Evolutionary conservation across 2,113 vertebrate species (phyloP).

Genomic region (Odocoileus hemionus): DNA sequence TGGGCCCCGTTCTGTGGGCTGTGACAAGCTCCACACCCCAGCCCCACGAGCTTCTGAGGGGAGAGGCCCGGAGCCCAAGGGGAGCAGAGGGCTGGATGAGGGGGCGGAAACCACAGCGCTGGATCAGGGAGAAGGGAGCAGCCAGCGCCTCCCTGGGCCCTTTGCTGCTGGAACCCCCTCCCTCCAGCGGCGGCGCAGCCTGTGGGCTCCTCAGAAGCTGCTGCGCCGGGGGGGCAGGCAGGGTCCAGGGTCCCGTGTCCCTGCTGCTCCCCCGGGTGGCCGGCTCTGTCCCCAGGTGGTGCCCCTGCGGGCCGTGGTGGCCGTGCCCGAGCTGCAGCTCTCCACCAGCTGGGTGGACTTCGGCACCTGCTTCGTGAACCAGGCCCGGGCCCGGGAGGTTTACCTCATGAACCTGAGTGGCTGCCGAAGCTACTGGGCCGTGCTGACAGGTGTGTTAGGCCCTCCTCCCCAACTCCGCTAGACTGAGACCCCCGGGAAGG

Average conservation of each 20-base stretch:
- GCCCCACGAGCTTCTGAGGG: background rate
- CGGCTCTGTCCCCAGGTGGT: slow-evolving; percentile 78
- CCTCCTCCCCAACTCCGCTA: background rate
- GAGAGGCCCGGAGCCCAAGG: background rate
- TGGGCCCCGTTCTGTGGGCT: background rate
- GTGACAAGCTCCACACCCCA: background rate
- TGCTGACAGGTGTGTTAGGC: slow-evolving; percentile 79
- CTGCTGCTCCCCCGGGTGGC: background rate
- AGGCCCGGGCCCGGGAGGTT: slow-evolving; percentile 78
- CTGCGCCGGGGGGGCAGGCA: background rate
- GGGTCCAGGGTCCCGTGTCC: rapidly evolving
- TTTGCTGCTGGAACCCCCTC: rapidly evolving
- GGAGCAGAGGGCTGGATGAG: background rate
- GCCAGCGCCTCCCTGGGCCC: rapidly evolving
- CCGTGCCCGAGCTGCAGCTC: slow-evolving; percentile 82
- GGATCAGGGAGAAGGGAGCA: background rate
- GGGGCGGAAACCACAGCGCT: background rate
- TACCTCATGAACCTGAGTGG: slow-evolving; percentile 81
- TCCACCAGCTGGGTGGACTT: slow-evolving; percentile 85
- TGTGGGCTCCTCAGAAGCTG: background rate
- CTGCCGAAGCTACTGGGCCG: slow-evolving; percentile 86
- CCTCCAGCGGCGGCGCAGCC: rapidly evolving
- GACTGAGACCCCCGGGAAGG: background rate
- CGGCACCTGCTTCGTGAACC: slow-evolving; percentile 85
- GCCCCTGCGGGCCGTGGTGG: slow-evolving; percentile 83